Evolutionary conservation across 64 coral and sea anemone genomes (phyloP).

Genomic region (Stylophora pistillata): DNA sequence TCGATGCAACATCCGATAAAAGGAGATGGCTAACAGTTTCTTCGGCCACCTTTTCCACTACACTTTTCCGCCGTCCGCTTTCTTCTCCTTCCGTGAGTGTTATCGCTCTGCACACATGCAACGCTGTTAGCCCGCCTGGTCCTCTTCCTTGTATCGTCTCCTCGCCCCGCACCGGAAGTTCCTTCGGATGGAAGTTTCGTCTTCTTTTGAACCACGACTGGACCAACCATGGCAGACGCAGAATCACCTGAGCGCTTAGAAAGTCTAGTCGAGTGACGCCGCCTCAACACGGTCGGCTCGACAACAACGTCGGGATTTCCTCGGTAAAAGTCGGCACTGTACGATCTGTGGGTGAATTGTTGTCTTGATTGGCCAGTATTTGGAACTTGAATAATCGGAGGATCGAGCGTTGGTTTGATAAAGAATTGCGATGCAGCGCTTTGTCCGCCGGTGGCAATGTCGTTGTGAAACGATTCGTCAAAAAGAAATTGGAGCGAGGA

Average conservation of each 20-base stretch:
- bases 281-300: slow-evolving; percentile 30
- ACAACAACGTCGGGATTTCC: background rate
- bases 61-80: slow-evolving; percentile 7
- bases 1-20: background rate
- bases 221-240: background rate
- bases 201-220: slow-evolving; percentile 2
- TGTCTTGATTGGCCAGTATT: slow-evolving; percentile 2
- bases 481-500: slow-evolving; percentile 30
- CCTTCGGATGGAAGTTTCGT: slow-evolving; percentile 13
- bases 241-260: slow-evolving; percentile 27
- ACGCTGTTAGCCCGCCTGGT: slow-evolving; percentile 26
- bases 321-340: slow-evolving; percentile 19
- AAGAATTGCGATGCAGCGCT: slow-evolving; percentile 13
- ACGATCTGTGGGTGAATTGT: background rate
- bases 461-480: slow-evolving; percentile 20
- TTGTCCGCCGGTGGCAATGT: background rate
- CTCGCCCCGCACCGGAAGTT: slow-evolving; percentile 7
- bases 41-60: slow-evolving; percentile 34
- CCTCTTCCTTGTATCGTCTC: slow-evolving; percentile 19
- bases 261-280: slow-evolving; percentile 11
- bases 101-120: background rate
- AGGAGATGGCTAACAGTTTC: slow-evolving; percentile 12
- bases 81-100: slow-evolving; percentile 12
- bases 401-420: background rate
- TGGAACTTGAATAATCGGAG: background rate